phyloP scores from a whole-genome alignment of 2,113 vertebrate genomes.

The Eptesicus fuscus region DNA sequence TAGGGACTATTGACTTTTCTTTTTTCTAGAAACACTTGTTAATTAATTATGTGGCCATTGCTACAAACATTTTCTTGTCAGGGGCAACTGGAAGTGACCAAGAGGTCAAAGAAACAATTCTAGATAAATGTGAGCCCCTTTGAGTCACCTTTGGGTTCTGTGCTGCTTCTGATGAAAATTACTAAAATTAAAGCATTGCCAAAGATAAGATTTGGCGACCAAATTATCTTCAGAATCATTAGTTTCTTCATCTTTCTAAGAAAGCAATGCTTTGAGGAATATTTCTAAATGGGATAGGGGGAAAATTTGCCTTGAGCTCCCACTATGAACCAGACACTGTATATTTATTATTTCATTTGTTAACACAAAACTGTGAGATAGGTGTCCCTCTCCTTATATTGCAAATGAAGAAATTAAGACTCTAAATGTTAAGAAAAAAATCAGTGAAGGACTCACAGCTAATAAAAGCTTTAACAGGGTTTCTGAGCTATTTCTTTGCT shows the following conservation, averaged over 20 bases:
- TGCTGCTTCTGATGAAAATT: background rate
- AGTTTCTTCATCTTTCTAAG: background rate
- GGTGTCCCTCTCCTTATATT: background rate
- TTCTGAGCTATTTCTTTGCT: background rate
- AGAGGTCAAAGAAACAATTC: conserved; percentile 6
- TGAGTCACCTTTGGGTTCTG: background rate
- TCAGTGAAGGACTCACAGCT: background rate
- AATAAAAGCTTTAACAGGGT: background rate
- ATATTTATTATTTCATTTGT: background rate
- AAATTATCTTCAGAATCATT: conserved; percentile 11
- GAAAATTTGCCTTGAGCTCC: background rate
- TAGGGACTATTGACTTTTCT: background rate
- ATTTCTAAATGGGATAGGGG: background rate
- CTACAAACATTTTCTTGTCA: background rate
- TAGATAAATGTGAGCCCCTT: background rate
- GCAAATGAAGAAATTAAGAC: background rate
- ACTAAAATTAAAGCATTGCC: background rate
- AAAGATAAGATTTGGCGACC: background rate
- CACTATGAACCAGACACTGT: background rate
- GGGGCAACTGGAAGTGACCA: background rate
- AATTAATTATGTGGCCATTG: background rate
- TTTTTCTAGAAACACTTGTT: conserved; percentile 28
- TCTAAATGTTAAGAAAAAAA: background rate
- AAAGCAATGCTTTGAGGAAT: background rate
- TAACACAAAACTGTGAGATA: background rate